phyloP scores from a whole-genome alignment of 2,888 invertebrate species.

The Mesopsocus fuscifrons region DNA sequence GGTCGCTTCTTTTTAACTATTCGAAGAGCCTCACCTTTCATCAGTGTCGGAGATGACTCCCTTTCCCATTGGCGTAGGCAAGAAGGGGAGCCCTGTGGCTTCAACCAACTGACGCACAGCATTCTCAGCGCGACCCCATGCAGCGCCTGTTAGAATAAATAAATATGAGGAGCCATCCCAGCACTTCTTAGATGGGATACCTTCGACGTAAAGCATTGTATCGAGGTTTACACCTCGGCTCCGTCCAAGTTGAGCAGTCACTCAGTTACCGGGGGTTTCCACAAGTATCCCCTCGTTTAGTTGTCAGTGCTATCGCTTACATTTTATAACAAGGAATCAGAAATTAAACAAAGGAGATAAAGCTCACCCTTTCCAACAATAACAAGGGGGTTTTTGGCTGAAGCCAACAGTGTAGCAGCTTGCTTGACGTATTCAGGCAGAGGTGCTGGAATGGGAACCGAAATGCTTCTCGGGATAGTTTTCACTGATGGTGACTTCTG shows the following conservation, averaged over 20 bases:
- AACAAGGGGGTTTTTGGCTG: conserved; percentile 66
- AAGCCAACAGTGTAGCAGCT: conserved; percentile 46
- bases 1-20: too few species aligned
- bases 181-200: too few species aligned
- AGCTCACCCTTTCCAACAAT: conserved; percentile 66
- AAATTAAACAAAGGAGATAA: background rate
- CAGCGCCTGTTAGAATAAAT: too few species aligned
- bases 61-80: conserved; percentile 88
- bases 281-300: too few species aligned
- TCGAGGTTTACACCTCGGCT: conserved; percentile 1
- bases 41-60: conserved; percentile 26
- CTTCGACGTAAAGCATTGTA: too few species aligned
- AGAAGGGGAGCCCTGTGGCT: conserved; percentile 59
- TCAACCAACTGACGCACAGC: conserved; percentile 48
- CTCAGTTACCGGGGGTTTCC: too few species aligned
- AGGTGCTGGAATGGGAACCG: conserved; percentile 49
- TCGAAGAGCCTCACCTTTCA: conserved; percentile 21
- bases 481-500: conserved; percentile 25
- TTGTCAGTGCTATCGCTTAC: background rate
- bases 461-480: conserved; percentile 25
- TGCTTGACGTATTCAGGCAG: conserved; percentile 43
- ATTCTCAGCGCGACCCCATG: conserved; percentile 60
- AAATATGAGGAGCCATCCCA: conserved; percentile 22
- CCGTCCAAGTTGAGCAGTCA: background rate
- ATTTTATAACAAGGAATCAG: background rate